These are phyloP conservation scores for Parochlus steinenii DNA, from an alignment of 2,888 invertebrate species.

Conservation along the genomic window DNA sequence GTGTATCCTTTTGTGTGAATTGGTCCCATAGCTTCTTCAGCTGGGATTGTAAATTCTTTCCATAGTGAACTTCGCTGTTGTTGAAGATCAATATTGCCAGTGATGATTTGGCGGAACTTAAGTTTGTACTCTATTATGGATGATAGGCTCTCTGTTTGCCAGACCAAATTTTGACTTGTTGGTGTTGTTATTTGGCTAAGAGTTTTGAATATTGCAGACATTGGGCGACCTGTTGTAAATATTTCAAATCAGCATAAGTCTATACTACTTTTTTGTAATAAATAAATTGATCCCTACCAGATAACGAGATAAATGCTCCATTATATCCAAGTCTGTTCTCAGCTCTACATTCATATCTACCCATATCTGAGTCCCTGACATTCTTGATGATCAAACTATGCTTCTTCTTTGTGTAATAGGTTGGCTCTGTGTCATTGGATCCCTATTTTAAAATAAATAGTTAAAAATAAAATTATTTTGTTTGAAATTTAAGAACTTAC, in stretches of 20 bases:
- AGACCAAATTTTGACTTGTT: conserved; percentile 52
- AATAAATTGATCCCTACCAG: no score
- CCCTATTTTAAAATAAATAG: conserved; percentile 6
- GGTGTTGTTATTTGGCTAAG: conserved; percentile 25
- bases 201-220: conserved; percentile 27
- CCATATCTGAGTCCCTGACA: conserved; percentile 51
- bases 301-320: conserved; percentile 52
- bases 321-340: conserved; percentile 56
- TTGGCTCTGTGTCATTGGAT: neutral
- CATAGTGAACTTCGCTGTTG: conserved; percentile 18
- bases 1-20: conserved; percentile 62
- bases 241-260: neutral
- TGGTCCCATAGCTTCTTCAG: conserved; percentile 35
- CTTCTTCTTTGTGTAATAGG: conserved; percentile 35
- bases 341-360: conserved; percentile 62
- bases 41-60: conserved; percentile 28
- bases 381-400: conserved; percentile 51
- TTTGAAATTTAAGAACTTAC: conserved; percentile 8
- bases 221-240: conserved; percentile 25
- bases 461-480: neutral
- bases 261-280: conserved; percentile 4
- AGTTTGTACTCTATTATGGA: conserved; percentile 55
- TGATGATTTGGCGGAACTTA: conserved; percentile 27
- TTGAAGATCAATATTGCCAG: conserved; percentile 19
- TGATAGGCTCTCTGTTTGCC: conserved; percentile 73